A percentile compares a stretch with the other conserved stretches of the same genome.
These are phyloP conservation scores for Tachypleus tridentatus DNA, from an alignment of 1,140 invertebrate species.

Conservation along the genomic window DNA sequence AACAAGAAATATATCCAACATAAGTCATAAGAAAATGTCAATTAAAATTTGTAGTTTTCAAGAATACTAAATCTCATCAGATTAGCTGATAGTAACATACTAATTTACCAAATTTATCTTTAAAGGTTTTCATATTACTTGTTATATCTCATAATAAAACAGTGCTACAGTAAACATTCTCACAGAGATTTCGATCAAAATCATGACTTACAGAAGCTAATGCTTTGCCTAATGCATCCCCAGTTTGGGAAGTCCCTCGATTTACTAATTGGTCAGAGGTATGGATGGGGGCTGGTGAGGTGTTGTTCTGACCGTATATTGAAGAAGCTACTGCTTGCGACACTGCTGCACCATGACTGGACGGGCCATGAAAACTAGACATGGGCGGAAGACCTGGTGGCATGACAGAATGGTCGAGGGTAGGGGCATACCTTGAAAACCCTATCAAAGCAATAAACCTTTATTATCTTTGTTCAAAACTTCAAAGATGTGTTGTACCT, in stretches of 20 bases:
- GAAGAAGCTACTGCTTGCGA: slow-evolving; percentile 63
- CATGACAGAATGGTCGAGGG: slow-evolving; percentile 47
- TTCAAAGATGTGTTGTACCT: not conserved
- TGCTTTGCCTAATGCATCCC: slow-evolving; percentile 63
- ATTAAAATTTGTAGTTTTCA: too few species aligned
- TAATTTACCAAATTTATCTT: too few species aligned
- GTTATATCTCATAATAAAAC: too few species aligned
- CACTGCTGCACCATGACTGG: slow-evolving; percentile 77
- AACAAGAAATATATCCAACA: too few species aligned
- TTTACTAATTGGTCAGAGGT: slow-evolving; percentile 29
- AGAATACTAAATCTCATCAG: too few species aligned
- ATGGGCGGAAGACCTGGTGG: slow-evolving; percentile 76
- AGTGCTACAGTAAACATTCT: too few species aligned
- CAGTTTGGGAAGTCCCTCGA: slow-evolving; percentile 42
- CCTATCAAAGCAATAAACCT: slow-evolving; percentile 31
- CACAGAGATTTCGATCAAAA: too few species aligned
- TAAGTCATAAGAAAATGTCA: too few species aligned
- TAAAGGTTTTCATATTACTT: too few species aligned
- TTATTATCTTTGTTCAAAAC: too few species aligned
- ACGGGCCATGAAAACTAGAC: slow-evolving; percentile 69
- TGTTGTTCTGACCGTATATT: slow-evolving; percentile 25
- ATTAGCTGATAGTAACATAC: too few species aligned
- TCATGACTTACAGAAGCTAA: slow-evolving; percentile 38
- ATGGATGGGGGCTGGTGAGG: slow-evolving; percentile 12
- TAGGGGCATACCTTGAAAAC: slow-evolving; percentile 46